These are phyloP conservation scores for Neodiprion virginianus DNA, from an alignment of 1,140 invertebrate genomes.

Conservation along the genomic window DNA sequence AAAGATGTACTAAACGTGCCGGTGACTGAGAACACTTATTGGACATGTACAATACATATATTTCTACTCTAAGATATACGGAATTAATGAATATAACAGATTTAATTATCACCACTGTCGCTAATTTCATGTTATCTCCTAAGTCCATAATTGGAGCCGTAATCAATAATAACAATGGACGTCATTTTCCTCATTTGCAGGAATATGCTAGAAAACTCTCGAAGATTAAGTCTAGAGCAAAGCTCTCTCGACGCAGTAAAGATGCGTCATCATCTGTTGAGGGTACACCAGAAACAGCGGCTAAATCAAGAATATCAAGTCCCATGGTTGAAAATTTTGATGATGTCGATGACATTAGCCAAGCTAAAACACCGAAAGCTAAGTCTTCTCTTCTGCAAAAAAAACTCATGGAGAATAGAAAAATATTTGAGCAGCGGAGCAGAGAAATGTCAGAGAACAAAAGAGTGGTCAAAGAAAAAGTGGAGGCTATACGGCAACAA, in stretches of 20 bases:
- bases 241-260: constrained; percentile 44
- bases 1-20: too few relatives aligned
- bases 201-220: constrained; percentile 56
- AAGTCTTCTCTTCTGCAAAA: constrained; percentile 56
- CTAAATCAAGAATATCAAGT: constrained; percentile 33
- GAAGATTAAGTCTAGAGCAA: constrained; percentile 56
- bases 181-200: constrained; percentile 27
- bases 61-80: too few relatives aligned
- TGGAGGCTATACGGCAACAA: constrained; percentile 56
- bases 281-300: constrained; percentile 36
- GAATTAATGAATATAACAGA: constrained; percentile 16
- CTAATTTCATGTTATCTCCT: constrained; percentile 11
- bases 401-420: constrained; percentile 57
- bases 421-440: constrained; percentile 55
- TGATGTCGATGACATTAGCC: constrained; percentile 49
- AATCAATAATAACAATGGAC: too few relatives aligned
- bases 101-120: constrained; percentile 13
- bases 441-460: constrained; percentile 56
- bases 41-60: too few relatives aligned
- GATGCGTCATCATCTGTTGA: constrained; percentile 31
- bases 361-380: constrained; percentile 55
- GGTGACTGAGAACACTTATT: too few relatives aligned
- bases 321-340: constrained; percentile 28
- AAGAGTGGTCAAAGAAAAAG: constrained; percentile 56
- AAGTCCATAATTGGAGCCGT: too few relatives aligned